These are phyloP conservation scores for Bombyx huttoni DNA, from an alignment of 2,888 invertebrate genomes.

Conservation along the genomic window DNA sequence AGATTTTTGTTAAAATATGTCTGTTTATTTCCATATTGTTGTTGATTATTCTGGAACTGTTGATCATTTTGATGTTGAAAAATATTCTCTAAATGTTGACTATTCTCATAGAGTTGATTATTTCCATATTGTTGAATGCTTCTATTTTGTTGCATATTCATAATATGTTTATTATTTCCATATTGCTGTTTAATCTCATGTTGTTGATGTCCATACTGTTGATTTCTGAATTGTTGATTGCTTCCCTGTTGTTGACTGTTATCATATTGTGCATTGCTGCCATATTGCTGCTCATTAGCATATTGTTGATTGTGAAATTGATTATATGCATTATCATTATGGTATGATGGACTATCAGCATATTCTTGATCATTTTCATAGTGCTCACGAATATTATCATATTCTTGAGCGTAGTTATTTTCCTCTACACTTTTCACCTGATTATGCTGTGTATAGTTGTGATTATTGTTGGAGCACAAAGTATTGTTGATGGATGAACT, in stretches of 20 bases:
- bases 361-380: not conserved
- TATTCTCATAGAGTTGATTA: slow-evolving; percentile 19
- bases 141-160: slow-evolving; percentile 5
- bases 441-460: not conserved
- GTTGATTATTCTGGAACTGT: slow-evolving; percentile 3
- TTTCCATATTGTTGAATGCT: slow-evolving; percentile 22
- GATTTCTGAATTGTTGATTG: not conserved
- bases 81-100: not conserved
- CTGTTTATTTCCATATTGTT: slow-evolving; percentile 3
- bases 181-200: not conserved
- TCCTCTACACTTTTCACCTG: not conserved
- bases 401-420: not conserved
- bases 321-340: not conserved
- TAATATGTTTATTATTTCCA: not conserved
- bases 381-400: not conserved
- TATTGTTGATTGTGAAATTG: slow-evolving; percentile 2
- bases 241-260: not conserved
- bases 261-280: not conserved
- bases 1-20: slow-evolving; percentile 2
- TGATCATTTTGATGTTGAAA: not conserved
- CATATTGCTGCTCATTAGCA: not conserved
- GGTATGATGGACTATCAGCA: slow-evolving; percentile 1
- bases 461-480: not conserved
- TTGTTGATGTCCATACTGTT: not conserved
- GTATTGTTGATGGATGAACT: slow-evolving; percentile 2